Base-by-base conservation (phyloP, 2,797 vertebrate species). In the Betta splendens region DNA sequence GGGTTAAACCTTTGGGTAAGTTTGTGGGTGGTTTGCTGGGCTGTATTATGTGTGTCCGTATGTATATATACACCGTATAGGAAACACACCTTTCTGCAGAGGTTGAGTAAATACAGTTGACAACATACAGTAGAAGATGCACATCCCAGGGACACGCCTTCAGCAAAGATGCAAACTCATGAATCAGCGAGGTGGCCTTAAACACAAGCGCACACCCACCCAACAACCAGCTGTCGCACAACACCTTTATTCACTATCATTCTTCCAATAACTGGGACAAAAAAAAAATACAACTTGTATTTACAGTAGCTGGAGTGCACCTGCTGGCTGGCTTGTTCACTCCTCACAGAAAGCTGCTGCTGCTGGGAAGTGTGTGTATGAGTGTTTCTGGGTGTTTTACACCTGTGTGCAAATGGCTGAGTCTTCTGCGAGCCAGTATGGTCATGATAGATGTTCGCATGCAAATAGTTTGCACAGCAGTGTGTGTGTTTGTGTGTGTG, bases 1-100 rank as follows among this genome's bases (percentile, higher is more conserved):
- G 58, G 50, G 81, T 75, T 76, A 76, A 77, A 68, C 60, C 69
- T 78, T 64, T 77, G 71, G 71, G 43, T 78, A 46, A 60, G 72
- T 75, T 68, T 66, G 82, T 81, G 75, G 79, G 75, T 85, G 80
- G 78, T 72, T 72, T 50, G 45, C 72, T 72, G 69, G 51, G 57
- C 74, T 75, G 63, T 53, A 64, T 61, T 43, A 54, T 67, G 47
- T 76, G 72, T 77, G 15, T 38, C n/a, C 28, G 15, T 32, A 35
- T 38, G 17, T 4, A 20, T 11, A 38, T 10, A 20, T 12, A 22
- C 15, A 50, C 44, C 31, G 25, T 31, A 13, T 31, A 29, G 26
- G 62, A 45, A 35, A 7, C 16, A 22, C 29, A 64, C 6, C 37
- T 12, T 17, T 44, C 12, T 51, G 13, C 21, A 45, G 37, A 35